Conservation (phyloP, 2,888 invertebrate genomes). For the Kryphioiulus occultus region DNA sequence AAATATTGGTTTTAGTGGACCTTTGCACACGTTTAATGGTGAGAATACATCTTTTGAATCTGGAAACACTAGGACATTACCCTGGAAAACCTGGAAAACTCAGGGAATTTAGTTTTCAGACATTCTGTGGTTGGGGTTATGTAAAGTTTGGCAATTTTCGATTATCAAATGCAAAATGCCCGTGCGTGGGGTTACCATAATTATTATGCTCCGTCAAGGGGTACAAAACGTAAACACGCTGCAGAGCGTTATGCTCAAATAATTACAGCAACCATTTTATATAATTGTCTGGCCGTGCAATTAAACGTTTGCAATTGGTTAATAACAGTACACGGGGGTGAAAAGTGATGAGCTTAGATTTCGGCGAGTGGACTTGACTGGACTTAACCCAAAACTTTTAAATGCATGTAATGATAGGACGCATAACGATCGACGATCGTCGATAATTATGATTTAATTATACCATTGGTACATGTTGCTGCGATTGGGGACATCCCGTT, state of each 20-base stretch:
- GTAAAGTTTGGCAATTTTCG: background rate
- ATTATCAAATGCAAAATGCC: background rate
- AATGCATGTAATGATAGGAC: conserved; percentile 19
- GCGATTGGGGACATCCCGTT: conserved; percentile 26
- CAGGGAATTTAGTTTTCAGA: no score
- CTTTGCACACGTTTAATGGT: no score
- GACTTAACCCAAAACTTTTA: conserved; percentile 1
- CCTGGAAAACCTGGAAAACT: no score
- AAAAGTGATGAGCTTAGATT: conserved; percentile 19
- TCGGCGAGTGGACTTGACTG: background rate
- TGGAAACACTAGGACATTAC: no score
- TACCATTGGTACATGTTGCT: background rate
- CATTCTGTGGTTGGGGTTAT: background rate
- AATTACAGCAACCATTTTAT: background rate
- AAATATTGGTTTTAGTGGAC: no score
- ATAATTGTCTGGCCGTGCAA: conserved; percentile 28
- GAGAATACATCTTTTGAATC: no score
- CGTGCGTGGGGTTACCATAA: background rate
- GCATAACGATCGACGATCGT: conserved; percentile 34
- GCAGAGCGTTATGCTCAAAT: conserved; percentile 33
- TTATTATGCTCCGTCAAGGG: background rate
- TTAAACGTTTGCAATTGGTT: conserved; percentile 24
- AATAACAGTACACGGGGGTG: background rate
- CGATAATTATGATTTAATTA: conserved; percentile 33
- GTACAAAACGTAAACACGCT: background rate